Conservation (phyloP, 2,888 invertebrate genomes). For the Orthosia gracilis region DNA sequence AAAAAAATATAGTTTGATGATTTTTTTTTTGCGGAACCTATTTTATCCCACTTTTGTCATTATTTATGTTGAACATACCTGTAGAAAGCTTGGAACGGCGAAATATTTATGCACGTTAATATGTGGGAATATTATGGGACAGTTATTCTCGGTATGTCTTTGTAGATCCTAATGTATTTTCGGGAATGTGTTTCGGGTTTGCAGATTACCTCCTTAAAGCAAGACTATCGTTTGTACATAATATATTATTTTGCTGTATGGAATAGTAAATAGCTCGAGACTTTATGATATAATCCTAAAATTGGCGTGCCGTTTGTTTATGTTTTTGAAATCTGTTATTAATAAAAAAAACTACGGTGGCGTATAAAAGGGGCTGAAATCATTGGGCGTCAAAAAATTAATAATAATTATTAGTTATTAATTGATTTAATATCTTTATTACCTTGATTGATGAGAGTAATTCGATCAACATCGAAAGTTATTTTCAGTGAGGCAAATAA, state of each 20-base stretch:
- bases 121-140: slow-evolving; percentile 14
- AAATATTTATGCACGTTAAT: slow-evolving; percentile 5
- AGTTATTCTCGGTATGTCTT: slow-evolving; percentile 60
- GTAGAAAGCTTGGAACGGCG: background rate
- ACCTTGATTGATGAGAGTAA: too few species aligned
- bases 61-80: background rate
- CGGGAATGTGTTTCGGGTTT: slow-evolving; percentile 46
- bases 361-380: too few species aligned
- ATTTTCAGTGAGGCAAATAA: too few species aligned
- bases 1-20: background rate
- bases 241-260: background rate
- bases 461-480: too few species aligned
- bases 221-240: slow-evolving; percentile 9
- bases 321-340: background rate
- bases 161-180: slow-evolving; percentile 46
- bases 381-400: too few species aligned
- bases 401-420: too few species aligned
- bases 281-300: background rate
- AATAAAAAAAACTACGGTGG: too few species aligned
- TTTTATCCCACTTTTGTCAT: background rate
- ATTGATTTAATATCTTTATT: too few species aligned
- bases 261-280: slow-evolving; percentile 1
- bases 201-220: slow-evolving; percentile 37
- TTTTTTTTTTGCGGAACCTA: too few species aligned
- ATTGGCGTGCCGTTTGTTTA: background rate